Conservation (phyloP, 2,888 invertebrate genomes). For the Galerucella calmariensis region DNA sequence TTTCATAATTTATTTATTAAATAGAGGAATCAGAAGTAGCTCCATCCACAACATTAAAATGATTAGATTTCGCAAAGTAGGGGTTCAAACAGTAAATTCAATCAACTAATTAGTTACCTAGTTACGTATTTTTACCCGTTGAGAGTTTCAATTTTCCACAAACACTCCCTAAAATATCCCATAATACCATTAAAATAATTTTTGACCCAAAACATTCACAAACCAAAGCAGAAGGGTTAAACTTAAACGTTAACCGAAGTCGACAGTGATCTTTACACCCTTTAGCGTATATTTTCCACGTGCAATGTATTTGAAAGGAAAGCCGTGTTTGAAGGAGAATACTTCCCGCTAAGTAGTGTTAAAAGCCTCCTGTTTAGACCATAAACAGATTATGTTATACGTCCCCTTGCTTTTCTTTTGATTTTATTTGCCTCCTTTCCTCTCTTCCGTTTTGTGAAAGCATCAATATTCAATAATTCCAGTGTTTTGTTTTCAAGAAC, state of each 20-base stretch:
- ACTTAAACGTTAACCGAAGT: conserved; percentile 27
- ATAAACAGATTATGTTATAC: conserved; percentile 35
- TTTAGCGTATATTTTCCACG: conserved; percentile 58
- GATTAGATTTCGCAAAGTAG: too few species aligned
- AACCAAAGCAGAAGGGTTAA: conserved; percentile 21
- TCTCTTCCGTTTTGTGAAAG: background rate
- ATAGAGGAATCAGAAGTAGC: too few species aligned
- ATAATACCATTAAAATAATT: conserved; percentile 12
- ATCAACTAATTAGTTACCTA: too few species aligned
- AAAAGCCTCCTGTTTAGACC: conserved; percentile 60
- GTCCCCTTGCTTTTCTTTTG: conserved; percentile 18
- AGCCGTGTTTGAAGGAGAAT: conserved; percentile 64
- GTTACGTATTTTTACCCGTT: too few species aligned
- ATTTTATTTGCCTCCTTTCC: conserved; percentile 4
- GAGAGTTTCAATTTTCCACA: background rate
- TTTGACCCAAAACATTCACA: conserved; percentile 15
- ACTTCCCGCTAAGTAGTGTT: conserved; percentile 62
- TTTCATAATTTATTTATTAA: too few species aligned
- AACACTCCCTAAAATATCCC: conserved; percentile 6
- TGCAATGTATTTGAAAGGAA: conserved; percentile 64
- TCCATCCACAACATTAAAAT: too few species aligned
- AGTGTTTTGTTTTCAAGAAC: too few species aligned
- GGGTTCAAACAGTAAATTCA: too few species aligned
- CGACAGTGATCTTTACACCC: conserved; percentile 47
- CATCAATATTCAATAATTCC: background rate